A percentile compares a stretch with the other conserved stretches of the same genome.
phyloP scores from a whole-genome alignment of 2,888 invertebrate species.

The Nomada fucata region DNA sequence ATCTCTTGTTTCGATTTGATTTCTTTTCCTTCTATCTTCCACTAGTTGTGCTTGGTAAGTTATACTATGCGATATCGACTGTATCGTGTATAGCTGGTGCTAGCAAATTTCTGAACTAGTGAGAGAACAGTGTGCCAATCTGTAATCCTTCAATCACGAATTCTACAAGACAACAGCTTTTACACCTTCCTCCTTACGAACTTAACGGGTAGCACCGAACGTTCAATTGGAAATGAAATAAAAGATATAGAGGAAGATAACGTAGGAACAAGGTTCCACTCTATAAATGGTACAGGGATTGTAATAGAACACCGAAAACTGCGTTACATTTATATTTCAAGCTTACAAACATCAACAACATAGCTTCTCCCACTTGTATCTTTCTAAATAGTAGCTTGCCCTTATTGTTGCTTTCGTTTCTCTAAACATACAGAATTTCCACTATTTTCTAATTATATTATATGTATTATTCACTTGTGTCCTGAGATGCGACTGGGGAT shows the following conservation, averaged over 20 bases:
- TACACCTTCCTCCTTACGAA: not conserved
- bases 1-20: not conserved
- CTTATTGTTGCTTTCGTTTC: slow-evolving; percentile 48
- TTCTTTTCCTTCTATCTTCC: not conserved
- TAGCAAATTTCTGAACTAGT: slow-evolving; percentile 37
- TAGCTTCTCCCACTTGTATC: slow-evolving; percentile 68
- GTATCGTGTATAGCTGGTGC: slow-evolving; percentile 56
- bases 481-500: slow-evolving; percentile 62
- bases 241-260: not conserved
- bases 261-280: not conserved
- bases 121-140: slow-evolving; percentile 47
- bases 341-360: slow-evolving; percentile 83
- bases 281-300: slow-evolving; percentile 24
- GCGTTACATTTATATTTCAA: slow-evolving; percentile 83
- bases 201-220: not conserved
- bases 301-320: slow-evolving; percentile 76
- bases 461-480: slow-evolving; percentile 62
- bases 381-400: slow-evolving; percentile 36
- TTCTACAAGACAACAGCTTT: slow-evolving; percentile 25
- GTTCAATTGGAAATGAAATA: not conserved
- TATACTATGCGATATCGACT: slow-evolving; percentile 27
- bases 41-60: not conserved
- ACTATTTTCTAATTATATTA: slow-evolving; percentile 53
- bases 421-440: slow-evolving; percentile 50
- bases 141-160: slow-evolving; percentile 16